A percentile compares a stretch with the other conserved stretches of the same genome.
Conservation (phyloP, 1,140 invertebrate species). For the Drosophila quadrilineata region DNA sequence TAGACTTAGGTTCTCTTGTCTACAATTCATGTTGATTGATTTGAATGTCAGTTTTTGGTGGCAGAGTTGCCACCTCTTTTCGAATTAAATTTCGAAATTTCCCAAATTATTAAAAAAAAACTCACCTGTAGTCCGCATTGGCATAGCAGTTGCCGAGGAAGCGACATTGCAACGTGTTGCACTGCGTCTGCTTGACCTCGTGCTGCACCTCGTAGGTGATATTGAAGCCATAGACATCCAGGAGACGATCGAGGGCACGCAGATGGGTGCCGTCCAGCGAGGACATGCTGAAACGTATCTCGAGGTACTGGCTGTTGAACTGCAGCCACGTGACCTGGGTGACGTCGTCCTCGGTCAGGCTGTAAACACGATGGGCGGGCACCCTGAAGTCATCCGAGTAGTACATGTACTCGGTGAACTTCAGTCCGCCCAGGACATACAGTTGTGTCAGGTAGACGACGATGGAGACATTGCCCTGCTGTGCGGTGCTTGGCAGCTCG, state of each 20-base stretch:
- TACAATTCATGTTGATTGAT: too few species aligned
- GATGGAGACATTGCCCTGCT: slow-evolving; percentile 85
- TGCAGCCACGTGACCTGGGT: slow-evolving; percentile 86
- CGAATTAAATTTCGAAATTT: too few species aligned
- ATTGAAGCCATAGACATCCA: slow-evolving; percentile 95
- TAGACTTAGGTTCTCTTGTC: slow-evolving; percentile 19
- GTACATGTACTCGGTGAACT: slow-evolving; percentile 91
- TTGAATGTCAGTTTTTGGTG: too few species aligned
- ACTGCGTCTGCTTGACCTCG: slow-evolving; percentile 84
- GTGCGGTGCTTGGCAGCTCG: slow-evolving; percentile 75
- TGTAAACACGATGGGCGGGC: slow-evolving; percentile 82
- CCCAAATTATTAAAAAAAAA: too few species aligned
- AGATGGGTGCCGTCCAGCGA: slow-evolving; percentile 91
- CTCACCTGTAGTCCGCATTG: slow-evolving; percentile 86
- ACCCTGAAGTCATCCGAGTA: slow-evolving; percentile 88
- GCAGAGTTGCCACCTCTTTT: too few species aligned
- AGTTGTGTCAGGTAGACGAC: slow-evolving; percentile 93
- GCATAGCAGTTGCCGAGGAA: slow-evolving; percentile 92
- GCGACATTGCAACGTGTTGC: slow-evolving; percentile 90
- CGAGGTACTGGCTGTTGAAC: slow-evolving; percentile 88
- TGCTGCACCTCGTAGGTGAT: slow-evolving; percentile 91
- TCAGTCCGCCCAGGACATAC: slow-evolving; percentile 90
- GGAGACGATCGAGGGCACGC: slow-evolving; percentile 88
- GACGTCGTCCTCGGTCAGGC: slow-evolving; percentile 86
- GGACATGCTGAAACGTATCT: slow-evolving; percentile 88